Evolutionary conservation across 2,797 vertebrate genomes (phyloP).

Genomic region (Hydrolagus colliei): DNA sequence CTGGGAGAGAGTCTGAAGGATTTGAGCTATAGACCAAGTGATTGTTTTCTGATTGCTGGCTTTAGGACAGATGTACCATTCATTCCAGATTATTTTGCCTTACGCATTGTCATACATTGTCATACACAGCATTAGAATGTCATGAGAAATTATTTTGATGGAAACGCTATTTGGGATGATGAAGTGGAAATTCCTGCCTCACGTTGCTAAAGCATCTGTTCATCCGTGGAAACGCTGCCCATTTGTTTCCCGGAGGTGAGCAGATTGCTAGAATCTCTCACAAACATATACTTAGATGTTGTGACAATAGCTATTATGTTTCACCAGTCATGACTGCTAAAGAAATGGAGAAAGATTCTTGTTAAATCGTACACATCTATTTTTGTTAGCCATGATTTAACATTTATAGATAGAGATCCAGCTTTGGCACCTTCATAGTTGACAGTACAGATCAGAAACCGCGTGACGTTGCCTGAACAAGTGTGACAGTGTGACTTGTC

Average conservation of each 20-base stretch:
- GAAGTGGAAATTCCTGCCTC: neutral
- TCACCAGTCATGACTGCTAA: neutral
- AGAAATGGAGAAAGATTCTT: neutral
- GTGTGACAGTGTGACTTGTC: neutral
- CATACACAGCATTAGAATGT: neutral
- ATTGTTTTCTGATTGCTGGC: neutral
- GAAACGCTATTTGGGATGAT: neutral
- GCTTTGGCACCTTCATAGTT: neutral
- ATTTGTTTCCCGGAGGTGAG: neutral
- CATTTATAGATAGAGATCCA: neutral
- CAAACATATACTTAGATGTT: neutral
- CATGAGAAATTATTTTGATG: neutral
- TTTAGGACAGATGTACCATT: neutral
- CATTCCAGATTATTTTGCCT: conserved; percentile 9
- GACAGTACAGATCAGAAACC: neutral
- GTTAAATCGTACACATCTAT: neutral
- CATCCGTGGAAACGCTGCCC: neutral
- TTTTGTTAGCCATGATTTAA: neutral
- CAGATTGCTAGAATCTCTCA: neutral
- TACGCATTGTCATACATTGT: neutral
- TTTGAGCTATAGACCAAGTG: neutral
- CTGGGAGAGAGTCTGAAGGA: neutral
- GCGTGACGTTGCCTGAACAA: neutral
- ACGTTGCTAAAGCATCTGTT: neutral
- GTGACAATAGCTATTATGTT: neutral